Percentiles rank a stretch among this genome's conserved stretches.
Conservation (phyloP, 2,888 invertebrate genomes). For the Gonocerus acuteangulatus region DNA sequence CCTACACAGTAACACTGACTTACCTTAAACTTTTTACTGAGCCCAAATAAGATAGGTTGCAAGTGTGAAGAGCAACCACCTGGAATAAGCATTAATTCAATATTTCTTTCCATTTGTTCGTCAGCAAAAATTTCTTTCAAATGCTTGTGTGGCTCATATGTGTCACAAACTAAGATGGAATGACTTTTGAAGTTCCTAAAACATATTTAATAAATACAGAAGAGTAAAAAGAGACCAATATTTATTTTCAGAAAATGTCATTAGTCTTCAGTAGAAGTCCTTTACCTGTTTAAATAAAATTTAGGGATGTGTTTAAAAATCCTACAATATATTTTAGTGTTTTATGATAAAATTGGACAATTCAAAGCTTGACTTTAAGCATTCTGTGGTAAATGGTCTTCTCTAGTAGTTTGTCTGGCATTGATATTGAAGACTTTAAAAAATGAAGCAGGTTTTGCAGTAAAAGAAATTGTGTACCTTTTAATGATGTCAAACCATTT, state of each 20-base stretch:
- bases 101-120: neutral
- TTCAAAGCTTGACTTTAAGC: too few species aligned
- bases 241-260: too few species aligned
- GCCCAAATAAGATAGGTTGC: conserved; percentile 27
- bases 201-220: neutral
- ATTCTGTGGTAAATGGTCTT: too few species aligned
- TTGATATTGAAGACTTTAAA: too few species aligned
- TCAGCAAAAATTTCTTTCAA: conserved; percentile 1
- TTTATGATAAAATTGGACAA: too few species aligned
- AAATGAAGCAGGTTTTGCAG: too few species aligned
- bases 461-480: too few species aligned
- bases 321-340: too few species aligned
- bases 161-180: conserved; percentile 29
- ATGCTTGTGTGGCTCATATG: conserved; percentile 29
- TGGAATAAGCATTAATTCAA: conserved; percentile 27
- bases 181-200: neutral
- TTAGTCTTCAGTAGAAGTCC: neutral
- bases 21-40: conserved; percentile 31
- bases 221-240: neutral
- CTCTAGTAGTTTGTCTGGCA: too few species aligned
- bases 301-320: too few species aligned
- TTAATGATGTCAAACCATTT: conserved; percentile 20
- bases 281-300: neutral
- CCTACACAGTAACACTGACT: too few species aligned
- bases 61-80: conserved; percentile 32